These are phyloP conservation scores for Hetaerina americana DNA, from an alignment of 1,140 invertebrate genomes.

Conservation along the genomic window DNA sequence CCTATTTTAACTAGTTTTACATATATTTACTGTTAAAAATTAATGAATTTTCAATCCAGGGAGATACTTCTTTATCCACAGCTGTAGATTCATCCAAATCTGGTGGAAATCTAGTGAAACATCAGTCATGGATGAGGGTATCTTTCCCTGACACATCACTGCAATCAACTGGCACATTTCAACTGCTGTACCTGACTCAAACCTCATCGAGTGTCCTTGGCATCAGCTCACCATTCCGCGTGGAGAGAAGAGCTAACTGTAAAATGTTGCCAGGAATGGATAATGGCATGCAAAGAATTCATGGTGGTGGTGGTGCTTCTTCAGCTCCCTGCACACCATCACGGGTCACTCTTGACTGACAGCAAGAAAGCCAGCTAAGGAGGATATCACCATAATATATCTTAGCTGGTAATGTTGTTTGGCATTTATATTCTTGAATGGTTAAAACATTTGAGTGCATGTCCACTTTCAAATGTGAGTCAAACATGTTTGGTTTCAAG, in stretches of 20 bases:
- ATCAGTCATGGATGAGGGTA: not conserved
- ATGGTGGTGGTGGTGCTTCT: not conserved
- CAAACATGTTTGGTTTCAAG: no score
- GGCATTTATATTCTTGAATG: no score
- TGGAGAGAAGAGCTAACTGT: constrained; percentile 3
- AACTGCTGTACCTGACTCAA: constrained; percentile 61
- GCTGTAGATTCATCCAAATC: not conserved
- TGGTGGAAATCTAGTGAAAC: not conserved
- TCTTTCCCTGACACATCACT: constrained; percentile 45
- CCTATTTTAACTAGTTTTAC: no score
- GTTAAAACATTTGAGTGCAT: no score
- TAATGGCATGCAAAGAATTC: not conserved
- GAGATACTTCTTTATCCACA: no score
- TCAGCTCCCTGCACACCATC: not conserved
- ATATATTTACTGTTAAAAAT: no score
- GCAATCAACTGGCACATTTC: constrained; percentile 47
- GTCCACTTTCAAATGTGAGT: no score
- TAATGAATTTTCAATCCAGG: no score
- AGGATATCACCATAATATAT: not conserved
- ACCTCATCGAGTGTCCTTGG: constrained; percentile 44
- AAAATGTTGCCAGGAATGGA: not conserved
- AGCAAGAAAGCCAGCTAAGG: not conserved
- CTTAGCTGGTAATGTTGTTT: not conserved
- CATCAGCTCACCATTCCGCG: constrained; percentile 36
- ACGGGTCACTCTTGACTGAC: not conserved